Base-by-base conservation (phyloP, 2,888 invertebrate species). In the Neria commutata region DNA sequence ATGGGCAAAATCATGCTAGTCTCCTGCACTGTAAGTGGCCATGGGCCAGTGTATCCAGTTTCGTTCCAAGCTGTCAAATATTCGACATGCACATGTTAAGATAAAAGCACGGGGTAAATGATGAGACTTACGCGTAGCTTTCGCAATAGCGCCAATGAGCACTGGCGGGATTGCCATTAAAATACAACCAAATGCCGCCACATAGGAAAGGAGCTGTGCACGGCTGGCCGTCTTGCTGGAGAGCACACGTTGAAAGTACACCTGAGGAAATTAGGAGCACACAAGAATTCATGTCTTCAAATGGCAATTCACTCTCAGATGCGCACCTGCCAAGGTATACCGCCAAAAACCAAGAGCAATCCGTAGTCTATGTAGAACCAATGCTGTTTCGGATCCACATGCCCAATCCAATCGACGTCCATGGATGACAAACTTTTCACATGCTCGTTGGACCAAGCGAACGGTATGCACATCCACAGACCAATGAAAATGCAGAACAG, bases 401-500 rank as follows among this genome's bases (percentile, higher is more conserved):
- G 83, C 2, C 96, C 96, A 65, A 96, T 91, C 95, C 95, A 96
- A 78, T 95, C 93, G 54, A 91, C 90, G 24, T 92, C 89, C 86
- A 91, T 89, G 40, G 89, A 88, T 63, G 91, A 86, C 64, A 96
- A 86, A 19, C 94, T 89, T 74, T 88, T 86, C 11, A 97, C 96
- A 75, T 92, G 91, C 17, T 91, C 89, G 83, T 95, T 91, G 63
- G 88, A 85, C 91, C 96, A 91, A 11, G 97, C 95, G 79, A 97
- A 98, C 0, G 98, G 98, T 67, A 98, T 95, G 80, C 97, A 95
- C 88, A 98, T 89, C 98, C 98, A 98, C 81, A 99, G 85, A 26
- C 98, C 98, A 73, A 98, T 88, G 83, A 98, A 97, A 78, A 98
- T 98, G 84, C 97, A 98, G 85, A 96, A 95, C 48, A 98, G 86